phyloP scores from a whole-genome alignment of 2,888 invertebrate genomes.

The Agonopterix subpropinquella region DNA sequence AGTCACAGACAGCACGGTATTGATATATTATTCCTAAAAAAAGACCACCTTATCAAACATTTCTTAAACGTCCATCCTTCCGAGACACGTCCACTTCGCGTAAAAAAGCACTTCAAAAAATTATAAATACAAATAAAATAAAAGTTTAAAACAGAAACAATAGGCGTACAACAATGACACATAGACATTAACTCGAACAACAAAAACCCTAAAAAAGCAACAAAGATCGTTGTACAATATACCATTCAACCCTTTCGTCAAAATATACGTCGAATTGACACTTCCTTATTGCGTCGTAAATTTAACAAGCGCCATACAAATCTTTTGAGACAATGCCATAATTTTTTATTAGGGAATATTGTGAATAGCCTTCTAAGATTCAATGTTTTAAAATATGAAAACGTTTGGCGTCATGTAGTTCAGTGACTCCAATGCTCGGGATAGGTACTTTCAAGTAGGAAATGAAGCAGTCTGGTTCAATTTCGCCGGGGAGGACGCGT shows the following conservation, averaged over 20 bases:
- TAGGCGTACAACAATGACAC: conserved; percentile 51
- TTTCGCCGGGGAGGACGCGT: no score
- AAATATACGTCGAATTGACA: conserved; percentile 59
- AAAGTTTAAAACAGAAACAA: conserved; percentile 54
- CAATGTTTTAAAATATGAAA: no score
- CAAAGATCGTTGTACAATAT: conserved; percentile 52
- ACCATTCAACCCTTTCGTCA: conserved; percentile 71
- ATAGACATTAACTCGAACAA: conserved; percentile 42
- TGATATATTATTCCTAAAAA: no score
- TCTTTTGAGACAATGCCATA: conserved; percentile 18
- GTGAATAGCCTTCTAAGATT: neutral
- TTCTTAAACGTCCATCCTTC: conserved; percentile 11
- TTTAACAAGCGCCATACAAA: conserved; percentile 44
- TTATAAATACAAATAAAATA: conserved; percentile 56
- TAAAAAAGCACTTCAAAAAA: conserved; percentile 51
- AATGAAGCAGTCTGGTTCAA: no score
- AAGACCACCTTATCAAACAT: neutral
- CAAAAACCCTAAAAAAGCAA: conserved; percentile 52
- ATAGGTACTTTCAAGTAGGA: no score
- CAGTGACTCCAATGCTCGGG: no score
- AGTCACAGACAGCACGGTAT: no score
- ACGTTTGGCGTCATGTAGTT: no score
- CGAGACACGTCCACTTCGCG: conserved; percentile 17
- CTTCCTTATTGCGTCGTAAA: conserved; percentile 73
- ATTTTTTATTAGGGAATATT: conserved; percentile 1